Conservation (phyloP, 2,888 invertebrate genomes). For the Dicyrtoma fusca region DNA sequence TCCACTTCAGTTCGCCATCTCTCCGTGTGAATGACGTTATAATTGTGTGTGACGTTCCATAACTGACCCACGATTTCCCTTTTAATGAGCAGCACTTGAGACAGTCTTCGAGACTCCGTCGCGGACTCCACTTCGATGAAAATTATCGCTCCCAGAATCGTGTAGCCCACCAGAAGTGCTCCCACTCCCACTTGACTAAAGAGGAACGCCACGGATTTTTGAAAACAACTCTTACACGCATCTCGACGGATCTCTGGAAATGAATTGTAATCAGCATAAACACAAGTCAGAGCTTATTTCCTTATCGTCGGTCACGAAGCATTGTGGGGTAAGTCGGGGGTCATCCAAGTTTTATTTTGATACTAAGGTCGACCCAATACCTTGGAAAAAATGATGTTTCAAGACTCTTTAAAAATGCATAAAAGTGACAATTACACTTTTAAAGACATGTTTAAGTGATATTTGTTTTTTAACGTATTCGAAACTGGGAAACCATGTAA, state of each 20-base stretch:
- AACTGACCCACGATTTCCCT: constrained; percentile 54
- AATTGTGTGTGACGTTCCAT: constrained; percentile 58
- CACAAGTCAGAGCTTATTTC: neutral
- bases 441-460: too few relatives aligned
- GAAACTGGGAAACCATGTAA: too few relatives aligned
- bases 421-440: too few relatives aligned
- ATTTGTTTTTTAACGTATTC: too few relatives aligned
- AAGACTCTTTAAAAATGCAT: too few relatives aligned
- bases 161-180: constrained; percentile 58
- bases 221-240: constrained; percentile 43
- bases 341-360: too few relatives aligned
- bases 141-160: constrained; percentile 58
- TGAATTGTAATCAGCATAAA: neutral
- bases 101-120: constrained; percentile 49
- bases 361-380: too few relatives aligned
- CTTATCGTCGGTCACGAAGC: neutral
- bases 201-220: constrained; percentile 49
- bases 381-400: too few relatives aligned
- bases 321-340: too few relatives aligned
- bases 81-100: constrained; percentile 52
- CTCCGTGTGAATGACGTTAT: constrained; percentile 57
- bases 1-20: constrained; percentile 54
- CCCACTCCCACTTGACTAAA: constrained; percentile 58
- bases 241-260: constrained; percentile 22
- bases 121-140: constrained; percentile 57